Percentiles rank a stretch among this genome's conserved stretches.
These are phyloP conservation scores for Sepiola atlantica DNA, from an alignment of 2,888 invertebrate species.

Conservation along the genomic window DNA sequence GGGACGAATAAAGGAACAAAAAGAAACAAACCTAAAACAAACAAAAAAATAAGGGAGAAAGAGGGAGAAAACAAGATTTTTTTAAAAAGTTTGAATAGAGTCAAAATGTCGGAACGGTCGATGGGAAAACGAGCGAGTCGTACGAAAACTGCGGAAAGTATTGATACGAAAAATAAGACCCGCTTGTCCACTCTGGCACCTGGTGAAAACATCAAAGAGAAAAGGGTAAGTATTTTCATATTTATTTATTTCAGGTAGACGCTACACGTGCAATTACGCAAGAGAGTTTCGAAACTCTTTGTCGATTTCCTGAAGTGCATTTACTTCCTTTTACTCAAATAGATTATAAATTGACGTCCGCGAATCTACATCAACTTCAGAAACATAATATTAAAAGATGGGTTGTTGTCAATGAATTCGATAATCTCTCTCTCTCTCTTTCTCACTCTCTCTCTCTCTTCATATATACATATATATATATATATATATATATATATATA, in stretches of 20 bases:
- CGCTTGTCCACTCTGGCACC: constrained; percentile 68
- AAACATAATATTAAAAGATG: no score
- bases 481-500: background rate
- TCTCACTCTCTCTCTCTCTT: background rate
- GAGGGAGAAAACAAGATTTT: background rate
- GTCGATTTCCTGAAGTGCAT: background rate
- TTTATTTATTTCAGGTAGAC: background rate
- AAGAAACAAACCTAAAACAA: background rate
- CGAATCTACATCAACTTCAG: no score
- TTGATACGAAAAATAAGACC: constrained; percentile 63
- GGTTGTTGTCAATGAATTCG: no score
- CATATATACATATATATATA: background rate
- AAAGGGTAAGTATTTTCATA: constrained; percentile 65
- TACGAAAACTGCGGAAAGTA: constrained; percentile 34
- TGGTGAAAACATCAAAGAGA: constrained; percentile 73
- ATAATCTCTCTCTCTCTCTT: background rate
- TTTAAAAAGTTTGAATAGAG: no score
- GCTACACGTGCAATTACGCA: background rate
- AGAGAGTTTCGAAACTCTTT: background rate
- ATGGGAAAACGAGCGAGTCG: background rate
- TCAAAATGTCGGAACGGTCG: background rate
- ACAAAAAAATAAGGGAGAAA: background rate
- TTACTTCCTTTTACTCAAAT: no score
- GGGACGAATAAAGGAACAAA: no score
- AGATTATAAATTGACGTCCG: no score